A percentile compares a stretch with the other conserved stretches of the same genome.
These are phyloP conservation scores for Catalaphyllia jardinei DNA, from an alignment of 64 coral and sea anemone species.

Conservation along the genomic window DNA sequence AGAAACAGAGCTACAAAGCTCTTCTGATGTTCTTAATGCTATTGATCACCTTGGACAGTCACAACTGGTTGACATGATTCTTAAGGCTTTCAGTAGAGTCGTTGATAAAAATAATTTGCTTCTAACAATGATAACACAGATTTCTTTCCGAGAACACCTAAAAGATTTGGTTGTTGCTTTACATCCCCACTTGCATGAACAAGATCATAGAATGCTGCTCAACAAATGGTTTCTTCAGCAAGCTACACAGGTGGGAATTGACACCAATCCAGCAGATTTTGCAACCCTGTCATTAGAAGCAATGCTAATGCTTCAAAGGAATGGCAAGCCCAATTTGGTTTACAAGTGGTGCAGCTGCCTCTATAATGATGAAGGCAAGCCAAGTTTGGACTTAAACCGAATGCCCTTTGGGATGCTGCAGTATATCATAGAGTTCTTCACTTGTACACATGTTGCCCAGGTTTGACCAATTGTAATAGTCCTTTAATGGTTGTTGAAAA, in stretches of 20 bases:
- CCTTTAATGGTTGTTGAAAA: too few species aligned
- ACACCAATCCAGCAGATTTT: constrained; percentile 61
- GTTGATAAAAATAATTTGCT: background rate
- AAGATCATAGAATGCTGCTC: background rate
- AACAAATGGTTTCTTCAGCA: constrained; percentile 14
- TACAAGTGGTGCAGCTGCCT: constrained; percentile 58
- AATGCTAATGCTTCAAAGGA: constrained; percentile 54
- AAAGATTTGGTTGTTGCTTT: background rate
- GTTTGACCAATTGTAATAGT: background rate
- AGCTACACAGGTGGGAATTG: constrained; percentile 24
- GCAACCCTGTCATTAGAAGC: constrained; percentile 44
- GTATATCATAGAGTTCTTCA: constrained; percentile 60
- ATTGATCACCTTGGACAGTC: background rate
- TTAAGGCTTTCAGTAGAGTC: background rate
- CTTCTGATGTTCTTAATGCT: background rate
- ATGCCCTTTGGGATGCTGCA: constrained; percentile 72
- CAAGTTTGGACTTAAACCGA: constrained; percentile 10
- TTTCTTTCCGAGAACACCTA: too few species aligned
- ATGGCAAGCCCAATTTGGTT: constrained; percentile 49
- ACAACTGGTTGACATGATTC: background rate
- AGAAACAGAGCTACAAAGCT: too few species aligned
- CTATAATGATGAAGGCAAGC: constrained; percentile 1
- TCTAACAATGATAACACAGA: too few species aligned
- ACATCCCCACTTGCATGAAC: background rate
- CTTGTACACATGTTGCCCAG: constrained; percentile 56